A percentile compares a stretch with the other conserved stretches of the same genome.
Evolutionary conservation across 2,113 vertebrate species (phyloP).

Genomic region (Tragelaphus strepsiceros): DNA sequence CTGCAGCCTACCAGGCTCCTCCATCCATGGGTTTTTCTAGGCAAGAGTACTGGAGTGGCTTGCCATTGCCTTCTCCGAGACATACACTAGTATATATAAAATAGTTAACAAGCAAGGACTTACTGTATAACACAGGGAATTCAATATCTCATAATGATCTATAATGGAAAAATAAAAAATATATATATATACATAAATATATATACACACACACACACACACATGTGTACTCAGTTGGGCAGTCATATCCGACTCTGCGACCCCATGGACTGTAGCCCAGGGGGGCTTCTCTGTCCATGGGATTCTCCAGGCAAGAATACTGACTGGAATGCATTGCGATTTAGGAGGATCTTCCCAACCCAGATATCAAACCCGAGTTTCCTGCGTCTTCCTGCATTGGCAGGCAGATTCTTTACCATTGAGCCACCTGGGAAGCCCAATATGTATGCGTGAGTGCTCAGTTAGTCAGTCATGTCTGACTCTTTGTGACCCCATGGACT

Average conservation of each 20-base stretch:
- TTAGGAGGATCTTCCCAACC: background rate
- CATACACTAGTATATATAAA: background rate
- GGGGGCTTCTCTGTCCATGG: background rate
- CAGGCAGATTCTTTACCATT: background rate
- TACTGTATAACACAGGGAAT: background rate
- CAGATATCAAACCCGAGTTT: background rate
- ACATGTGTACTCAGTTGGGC: background rate
- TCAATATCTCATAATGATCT: background rate
- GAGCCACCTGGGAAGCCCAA: background rate
- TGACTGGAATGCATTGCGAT: background rate
- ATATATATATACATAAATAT: background rate
- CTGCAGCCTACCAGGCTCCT: too few species aligned
- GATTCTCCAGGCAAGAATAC: background rate
- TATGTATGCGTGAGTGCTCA: background rate
- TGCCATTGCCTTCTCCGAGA: too few species aligned
- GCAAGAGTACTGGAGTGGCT: too few species aligned
- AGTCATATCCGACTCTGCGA: rapidly evolving
- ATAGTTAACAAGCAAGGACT: background rate
- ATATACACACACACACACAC: rapidly evolving
- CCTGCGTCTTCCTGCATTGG: background rate
- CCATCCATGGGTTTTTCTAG: too few species aligned
- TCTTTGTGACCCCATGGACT: background rate
- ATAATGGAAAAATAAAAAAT: background rate
- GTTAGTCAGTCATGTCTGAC: background rate
- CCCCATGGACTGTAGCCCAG: background rate